Evolutionary conservation across 1,140 invertebrate genomes (phyloP), one percentile per base, ranked within the genome.

Genomic region (Diachasmimorpha longicaudata): DNA sequence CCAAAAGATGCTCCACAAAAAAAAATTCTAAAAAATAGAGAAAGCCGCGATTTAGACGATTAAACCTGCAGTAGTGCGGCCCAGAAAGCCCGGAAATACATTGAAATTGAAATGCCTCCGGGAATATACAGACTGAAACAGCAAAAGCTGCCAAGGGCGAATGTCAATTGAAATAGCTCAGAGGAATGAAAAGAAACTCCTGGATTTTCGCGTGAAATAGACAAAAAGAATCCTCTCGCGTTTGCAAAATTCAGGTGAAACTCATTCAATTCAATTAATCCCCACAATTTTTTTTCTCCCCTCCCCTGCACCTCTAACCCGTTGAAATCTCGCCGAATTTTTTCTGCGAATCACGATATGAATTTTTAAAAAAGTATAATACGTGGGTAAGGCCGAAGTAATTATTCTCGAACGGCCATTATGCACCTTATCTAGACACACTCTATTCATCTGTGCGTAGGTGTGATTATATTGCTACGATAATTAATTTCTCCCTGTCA

Each of bases 141-240:
- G 48, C 48, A 42, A 55, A 55, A 55, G 48, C 48, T n/a, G 48
- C 48, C 48, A 55, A 55, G 48, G 48, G 48, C 48, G 48, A 37
- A 42, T 70, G 68, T 70, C 68, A 70, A 70, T 55, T 55, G 48
- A 55, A 55, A 55, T 55, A 55, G 48, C 48, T 55, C 48, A 55
- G 48, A 9, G 19, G 13, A 55, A 55, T 55, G 48, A 55, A 55
- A 55, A 55, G 48, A 19, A 55, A 16, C 48, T n/a, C n/a, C 9
- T 4, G 48, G 14, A 4, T 55, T 48, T 48, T 48, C n/a, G 11
- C 9, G 19, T 8, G n/a, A 55, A 55, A 55, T 19, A 55, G 48
- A 55, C 5, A 19, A 55, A 55, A 55, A 55, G 19, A 55, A 55
- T 55, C 19, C 10, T n/a, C 44, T 37, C 9, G 39, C 44, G 31